Evolutionary conservation across 1,140 invertebrate species (phyloP).

Genomic region (Capitella teleta): DNA sequence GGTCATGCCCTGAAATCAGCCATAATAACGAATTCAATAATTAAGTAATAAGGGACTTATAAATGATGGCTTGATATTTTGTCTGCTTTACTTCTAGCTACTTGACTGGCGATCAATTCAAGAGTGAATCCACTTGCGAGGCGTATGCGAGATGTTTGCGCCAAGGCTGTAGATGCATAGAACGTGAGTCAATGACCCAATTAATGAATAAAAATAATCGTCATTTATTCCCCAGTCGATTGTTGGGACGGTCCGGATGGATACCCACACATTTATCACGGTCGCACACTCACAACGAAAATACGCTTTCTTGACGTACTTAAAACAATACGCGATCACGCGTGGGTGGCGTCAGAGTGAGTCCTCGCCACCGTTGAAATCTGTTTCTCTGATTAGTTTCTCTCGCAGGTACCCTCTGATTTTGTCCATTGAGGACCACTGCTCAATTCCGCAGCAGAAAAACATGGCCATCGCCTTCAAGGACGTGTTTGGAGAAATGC

Average conservation of each 20-base stretch:
- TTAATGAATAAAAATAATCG: too few species aligned
- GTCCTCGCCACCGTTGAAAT: too few species aligned
- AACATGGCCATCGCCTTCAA: conserved; percentile 85
- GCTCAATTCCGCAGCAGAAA: conserved; percentile 83
- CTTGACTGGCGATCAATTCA: conserved; percentile 92
- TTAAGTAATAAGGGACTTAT: neutral
- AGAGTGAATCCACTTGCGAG: conserved; percentile 88
- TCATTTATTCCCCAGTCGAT: too few species aligned
- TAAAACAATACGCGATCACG: conserved; percentile 89
- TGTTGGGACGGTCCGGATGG: conserved; percentile 97
- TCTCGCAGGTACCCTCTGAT: conserved; percentile 76
- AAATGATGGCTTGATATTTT: neutral
- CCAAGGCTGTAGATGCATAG: conserved; percentile 89
- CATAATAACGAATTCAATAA: neutral
- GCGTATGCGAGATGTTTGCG: conserved; percentile 86
- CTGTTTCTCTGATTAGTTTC: neutral
- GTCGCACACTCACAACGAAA: conserved; percentile 92
- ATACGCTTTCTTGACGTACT: conserved; percentile 94
- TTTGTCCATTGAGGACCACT: conserved; percentile 96
- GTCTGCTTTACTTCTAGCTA: conserved; percentile 52
- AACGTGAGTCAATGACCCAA: too few species aligned
- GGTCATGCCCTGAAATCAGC: neutral
- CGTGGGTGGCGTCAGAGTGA: conserved; percentile 75
- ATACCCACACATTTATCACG: conserved; percentile 79
- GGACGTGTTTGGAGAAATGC: conserved; percentile 72